phyloP scores from a whole-genome alignment of 2,113 vertebrate species.

The Aspidoscelis tigris region DNA sequence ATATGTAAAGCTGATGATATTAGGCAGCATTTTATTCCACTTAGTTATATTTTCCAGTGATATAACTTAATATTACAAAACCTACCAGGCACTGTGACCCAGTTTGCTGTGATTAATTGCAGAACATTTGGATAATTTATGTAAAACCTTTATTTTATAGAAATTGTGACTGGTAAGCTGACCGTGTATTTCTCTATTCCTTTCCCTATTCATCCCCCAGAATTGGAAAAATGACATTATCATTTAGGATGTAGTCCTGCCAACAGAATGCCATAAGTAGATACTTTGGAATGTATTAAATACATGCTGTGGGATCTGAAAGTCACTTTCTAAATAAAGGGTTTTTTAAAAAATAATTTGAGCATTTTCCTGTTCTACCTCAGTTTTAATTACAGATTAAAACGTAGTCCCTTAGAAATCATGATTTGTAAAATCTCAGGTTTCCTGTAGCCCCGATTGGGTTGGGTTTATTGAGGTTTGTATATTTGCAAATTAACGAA shows the following conservation, averaged over 20 bases:
- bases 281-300: background rate
- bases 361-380: background rate
- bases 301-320: background rate
- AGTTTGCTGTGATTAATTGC: conserved; percentile 32
- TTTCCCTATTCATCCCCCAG: background rate
- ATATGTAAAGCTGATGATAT: background rate
- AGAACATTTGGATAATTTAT: conserved; percentile 13
- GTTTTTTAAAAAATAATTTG: background rate
- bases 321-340: background rate
- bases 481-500: no score
- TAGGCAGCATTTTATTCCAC: conserved; percentile 23
- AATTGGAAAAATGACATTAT: background rate
- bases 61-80: background rate
- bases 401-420: no score
- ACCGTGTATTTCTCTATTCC: background rate
- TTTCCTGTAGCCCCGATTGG: no score
- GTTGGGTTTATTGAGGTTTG: no score
- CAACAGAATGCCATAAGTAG: background rate
- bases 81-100: background rate
- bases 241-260: background rate
- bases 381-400: background rate
- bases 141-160: conserved; percentile 6
- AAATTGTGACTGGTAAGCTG: conserved; percentile 10
- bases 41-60: conserved; percentile 28
- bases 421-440: no score